A percentile compares a stretch with the other conserved stretches of the same genome.
phyloP scores from a whole-genome alignment of 2,797 vertebrate species.

The Molossus molossus region DNA sequence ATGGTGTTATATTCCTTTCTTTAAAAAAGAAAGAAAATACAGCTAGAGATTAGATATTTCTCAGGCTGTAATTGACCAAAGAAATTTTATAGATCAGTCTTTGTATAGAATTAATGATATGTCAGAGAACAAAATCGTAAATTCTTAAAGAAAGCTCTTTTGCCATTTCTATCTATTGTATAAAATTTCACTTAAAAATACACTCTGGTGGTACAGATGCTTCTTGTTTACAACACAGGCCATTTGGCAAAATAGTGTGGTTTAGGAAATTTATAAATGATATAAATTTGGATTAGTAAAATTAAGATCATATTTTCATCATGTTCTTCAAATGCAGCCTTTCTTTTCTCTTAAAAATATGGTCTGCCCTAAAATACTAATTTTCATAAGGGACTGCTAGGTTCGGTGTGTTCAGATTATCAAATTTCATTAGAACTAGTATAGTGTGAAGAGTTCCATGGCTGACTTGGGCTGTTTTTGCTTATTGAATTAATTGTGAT shows the following conservation, averaged over 20 bases:
- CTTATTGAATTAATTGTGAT: slow-evolving; percentile 63
- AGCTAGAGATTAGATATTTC: slow-evolving; percentile 36
- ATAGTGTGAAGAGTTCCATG: slow-evolving; percentile 34
- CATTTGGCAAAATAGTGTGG: slow-evolving; percentile 17
- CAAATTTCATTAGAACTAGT: slow-evolving; percentile 24
- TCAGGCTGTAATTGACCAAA: slow-evolving; percentile 25
- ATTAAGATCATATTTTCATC: slow-evolving; percentile 37
- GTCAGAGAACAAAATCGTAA: slow-evolving; percentile 51
- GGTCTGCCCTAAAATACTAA: background rate
- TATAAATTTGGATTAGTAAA: slow-evolving; percentile 56
- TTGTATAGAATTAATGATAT: slow-evolving; percentile 37
- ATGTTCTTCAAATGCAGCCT: background rate
- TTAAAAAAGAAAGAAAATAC: slow-evolving; percentile 36
- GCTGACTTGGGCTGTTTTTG: slow-evolving; percentile 4
- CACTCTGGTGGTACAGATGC: slow-evolving; percentile 15
- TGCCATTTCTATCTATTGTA: slow-evolving; percentile 36
- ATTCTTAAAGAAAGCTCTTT: slow-evolving; percentile 61
- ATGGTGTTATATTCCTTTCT: background rate
- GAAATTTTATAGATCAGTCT: slow-evolving; percentile 29
- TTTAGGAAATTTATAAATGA: slow-evolving; percentile 7
- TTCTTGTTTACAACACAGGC: slow-evolving; percentile 57
- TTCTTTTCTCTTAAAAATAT: slow-evolving; percentile 21
- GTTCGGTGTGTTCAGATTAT: background rate
- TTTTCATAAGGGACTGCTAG: slow-evolving; percentile 16
- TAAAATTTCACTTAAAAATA: slow-evolving; percentile 70